Conservation (phyloP, 2,113 vertebrate species). For the Chlorodrepanis virens region DNA sequence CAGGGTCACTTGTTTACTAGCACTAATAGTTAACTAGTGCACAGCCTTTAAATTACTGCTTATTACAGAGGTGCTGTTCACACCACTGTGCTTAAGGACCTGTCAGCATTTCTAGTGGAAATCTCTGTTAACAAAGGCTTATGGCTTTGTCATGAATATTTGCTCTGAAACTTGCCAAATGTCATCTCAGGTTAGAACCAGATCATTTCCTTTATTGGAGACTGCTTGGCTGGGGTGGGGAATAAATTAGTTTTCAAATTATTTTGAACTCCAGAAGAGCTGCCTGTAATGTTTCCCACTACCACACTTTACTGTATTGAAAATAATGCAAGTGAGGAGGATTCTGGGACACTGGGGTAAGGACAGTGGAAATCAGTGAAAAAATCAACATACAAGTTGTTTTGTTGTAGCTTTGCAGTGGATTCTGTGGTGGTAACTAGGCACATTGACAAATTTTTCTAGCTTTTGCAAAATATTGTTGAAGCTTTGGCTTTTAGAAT, state of each 20-base stretch:
- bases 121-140: slow-evolving; percentile 16
- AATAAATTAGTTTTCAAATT: not conserved
- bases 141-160: slow-evolving; percentile 42
- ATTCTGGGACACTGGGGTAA: not conserved
- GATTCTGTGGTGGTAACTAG: not conserved
- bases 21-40: slow-evolving; percentile 52
- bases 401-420: not conserved
- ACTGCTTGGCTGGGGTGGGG: not conserved
- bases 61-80: slow-evolving; percentile 39
- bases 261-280: not conserved
- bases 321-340: not conserved
- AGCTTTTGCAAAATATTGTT: not conserved
- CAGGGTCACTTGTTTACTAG: slow-evolving; percentile 70
- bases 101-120: slow-evolving; percentile 56
- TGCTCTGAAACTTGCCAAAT: slow-evolving; percentile 34
- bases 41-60: slow-evolving; percentile 55
- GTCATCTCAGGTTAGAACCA: not conserved
- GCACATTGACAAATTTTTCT: not conserved
- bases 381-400: not conserved
- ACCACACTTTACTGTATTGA: not conserved
- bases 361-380: not conserved
- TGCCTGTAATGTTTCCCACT: not conserved
- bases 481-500: not conserved
- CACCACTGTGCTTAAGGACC: slow-evolving; percentile 47
- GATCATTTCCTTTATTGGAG: not conserved